These are phyloP conservation scores for Maniola jurtina DNA, from an alignment of 1,140 invertebrate genomes.

Conservation along the genomic window DNA sequence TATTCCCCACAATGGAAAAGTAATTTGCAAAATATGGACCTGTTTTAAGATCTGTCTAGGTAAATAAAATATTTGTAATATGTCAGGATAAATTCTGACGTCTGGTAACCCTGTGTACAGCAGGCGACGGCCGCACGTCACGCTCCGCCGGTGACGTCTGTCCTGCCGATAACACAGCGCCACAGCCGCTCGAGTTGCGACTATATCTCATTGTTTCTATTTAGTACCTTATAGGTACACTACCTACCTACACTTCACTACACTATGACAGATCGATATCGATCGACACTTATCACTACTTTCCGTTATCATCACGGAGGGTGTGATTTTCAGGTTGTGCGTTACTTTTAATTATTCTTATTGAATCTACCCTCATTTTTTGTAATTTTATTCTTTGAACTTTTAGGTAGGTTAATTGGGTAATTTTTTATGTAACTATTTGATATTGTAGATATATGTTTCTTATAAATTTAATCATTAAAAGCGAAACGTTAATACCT, in stretches of 20 bases:
- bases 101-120: too few relatives aligned
- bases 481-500: too few relatives aligned
- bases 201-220: conserved; percentile 46
- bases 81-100: too few relatives aligned
- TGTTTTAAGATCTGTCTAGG: too few relatives aligned
- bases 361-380: conserved; percentile 17
- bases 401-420: neutral
- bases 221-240: conserved; percentile 28
- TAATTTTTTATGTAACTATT: too few relatives aligned
- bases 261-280: conserved; percentile 35
- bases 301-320: conserved; percentile 20
- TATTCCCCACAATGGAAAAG: too few relatives aligned
- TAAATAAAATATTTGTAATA: too few relatives aligned
- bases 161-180: conserved; percentile 40
- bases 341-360: neutral
- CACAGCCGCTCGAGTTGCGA: conserved; percentile 1
- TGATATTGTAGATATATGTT: too few relatives aligned
- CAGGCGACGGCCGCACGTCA: conserved; percentile 45
- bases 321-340: conserved; percentile 12
- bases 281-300: conserved; percentile 28
- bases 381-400: neutral
- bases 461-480: too few relatives aligned
- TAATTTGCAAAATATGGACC: too few relatives aligned
- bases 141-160: conserved; percentile 52
- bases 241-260: conserved; percentile 17